A percentile compares a stretch with the other conserved stretches of the same genome.
phyloP scores from a whole-genome alignment of 2,888 invertebrate genomes.

The Melanchra persicariae region DNA sequence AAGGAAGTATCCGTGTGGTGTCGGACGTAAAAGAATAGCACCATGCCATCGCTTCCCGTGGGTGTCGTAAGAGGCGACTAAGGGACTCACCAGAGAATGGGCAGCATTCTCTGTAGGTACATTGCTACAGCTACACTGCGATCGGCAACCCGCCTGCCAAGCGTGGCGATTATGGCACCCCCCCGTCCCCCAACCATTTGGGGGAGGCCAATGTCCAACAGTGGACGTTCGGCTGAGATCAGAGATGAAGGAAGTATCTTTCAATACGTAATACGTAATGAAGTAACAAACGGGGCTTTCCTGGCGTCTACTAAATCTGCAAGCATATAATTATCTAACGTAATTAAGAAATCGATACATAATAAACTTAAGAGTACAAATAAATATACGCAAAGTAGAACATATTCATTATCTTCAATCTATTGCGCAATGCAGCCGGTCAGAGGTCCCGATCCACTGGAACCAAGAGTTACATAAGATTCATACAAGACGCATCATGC shows the following conservation, averaged over 20 bases:
- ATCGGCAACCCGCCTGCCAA: no score
- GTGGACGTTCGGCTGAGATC: no score
- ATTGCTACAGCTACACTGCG: no score
- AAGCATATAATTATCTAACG: slow-evolving; percentile 37
- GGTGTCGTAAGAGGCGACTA: no score
- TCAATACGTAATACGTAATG: background rate
- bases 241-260: no score
- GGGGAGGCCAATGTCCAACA: no score
- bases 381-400: slow-evolving; percentile 46
- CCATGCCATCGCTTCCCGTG: no score
- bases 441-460: slow-evolving; percentile 52
- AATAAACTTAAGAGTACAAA: slow-evolving; percentile 5
- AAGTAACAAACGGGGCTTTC: background rate
- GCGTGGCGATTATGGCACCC: no score
- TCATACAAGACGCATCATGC: slow-evolving; percentile 34
- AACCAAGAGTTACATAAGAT: slow-evolving; percentile 50
- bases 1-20: slow-evolving; percentile 8
- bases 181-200: no score
- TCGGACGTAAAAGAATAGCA: no score
- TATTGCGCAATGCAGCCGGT: slow-evolving; percentile 54
- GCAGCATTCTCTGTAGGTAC: no score
- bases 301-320: slow-evolving; percentile 1
- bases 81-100: no score
- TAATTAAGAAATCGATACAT: slow-evolving; percentile 26
- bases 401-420: slow-evolving; percentile 44